Base-by-base conservation (phyloP, 2,113 vertebrate species). In the Scartelaos histophorus region DNA sequence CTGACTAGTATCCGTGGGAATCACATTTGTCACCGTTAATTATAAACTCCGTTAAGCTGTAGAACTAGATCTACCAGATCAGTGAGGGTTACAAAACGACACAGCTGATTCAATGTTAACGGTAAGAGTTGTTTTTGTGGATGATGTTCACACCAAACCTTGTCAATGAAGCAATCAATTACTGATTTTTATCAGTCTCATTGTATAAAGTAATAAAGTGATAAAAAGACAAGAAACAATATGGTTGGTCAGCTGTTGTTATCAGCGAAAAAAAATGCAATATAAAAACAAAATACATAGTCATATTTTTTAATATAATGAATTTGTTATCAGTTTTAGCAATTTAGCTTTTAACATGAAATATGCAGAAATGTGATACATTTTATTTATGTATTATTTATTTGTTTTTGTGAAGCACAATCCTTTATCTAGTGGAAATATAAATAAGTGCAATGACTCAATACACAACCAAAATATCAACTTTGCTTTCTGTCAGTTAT, bases 41-140 rank as follows among this genome's bases (percentile, higher is more conserved):
- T 87, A 81, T 90, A 85, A 92, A 91, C 90, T 93, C 87, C 80
- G 87, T 92, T 92, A 92, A 92, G 89, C 73, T 54, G 91, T 65
- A 78, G 68, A 93, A 92, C 93, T 74, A 17, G 93, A 91, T 81
- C 64, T 73, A 92, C 93, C 85, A 86, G 93, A 92, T 92, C 43
- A 64, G 82, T 74, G 64, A 85, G 81, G 45, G 68, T 86, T 92
- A 75, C 86, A 90, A 90, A 79, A 83, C 58, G 11, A 58, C 81
- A 78, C 88, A 93, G 90, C 92, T 93, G 92, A 92, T 92, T 91
- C 88, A 90, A 62, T 85, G 70, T 82, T 93, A 94, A 93, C 93
- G 89, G 92, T 93, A 92, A 92, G 90, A 84, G 83, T 90, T 91
- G 91, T 91, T 91, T 87, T 92, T 87, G 88, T 85, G 69, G 74